Conservation (phyloP, 2,888 invertebrate species). For the Meghimatium bilineatum region DNA sequence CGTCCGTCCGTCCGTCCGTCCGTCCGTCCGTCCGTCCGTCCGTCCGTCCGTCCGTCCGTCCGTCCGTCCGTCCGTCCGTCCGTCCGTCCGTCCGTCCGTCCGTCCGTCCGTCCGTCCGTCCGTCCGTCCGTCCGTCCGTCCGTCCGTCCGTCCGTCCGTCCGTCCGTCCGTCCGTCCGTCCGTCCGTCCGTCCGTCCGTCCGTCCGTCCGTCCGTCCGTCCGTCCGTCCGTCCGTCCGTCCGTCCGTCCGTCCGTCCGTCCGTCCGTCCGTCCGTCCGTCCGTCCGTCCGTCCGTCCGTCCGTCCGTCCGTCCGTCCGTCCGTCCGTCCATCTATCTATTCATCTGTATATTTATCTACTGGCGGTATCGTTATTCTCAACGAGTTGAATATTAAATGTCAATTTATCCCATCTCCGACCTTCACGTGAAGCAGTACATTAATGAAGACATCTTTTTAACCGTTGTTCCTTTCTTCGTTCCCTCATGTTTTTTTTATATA, state of each 20-base stretch:
- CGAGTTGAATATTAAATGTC: too few relatives aligned
- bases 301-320: conserved; percentile 28
- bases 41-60: neutral
- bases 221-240: conserved; percentile 25
- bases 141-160: conserved; percentile 23
- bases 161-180: conserved; percentile 23
- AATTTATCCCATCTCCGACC: too few relatives aligned
- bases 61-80: conserved; percentile 20
- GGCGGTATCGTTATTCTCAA: neutral
- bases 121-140: conserved; percentile 21
- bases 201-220: conserved; percentile 21
- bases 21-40: neutral
- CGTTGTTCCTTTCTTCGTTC: too few relatives aligned
- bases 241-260: conserved; percentile 18
- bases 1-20: neutral
- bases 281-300: conserved; percentile 18
- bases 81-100: neutral
- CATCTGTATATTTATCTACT: neutral
- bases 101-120: conserved; percentile 23
- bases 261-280: conserved; percentile 25
- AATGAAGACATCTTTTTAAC: too few relatives aligned
- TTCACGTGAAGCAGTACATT: too few relatives aligned
- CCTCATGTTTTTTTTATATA: too few relatives aligned
- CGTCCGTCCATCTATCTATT: conserved; percentile 13
- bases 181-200: conserved; percentile 23